Evolutionary conservation across 1,140 invertebrate species (phyloP).

Genomic region (Gonatopus flavifemur): DNA sequence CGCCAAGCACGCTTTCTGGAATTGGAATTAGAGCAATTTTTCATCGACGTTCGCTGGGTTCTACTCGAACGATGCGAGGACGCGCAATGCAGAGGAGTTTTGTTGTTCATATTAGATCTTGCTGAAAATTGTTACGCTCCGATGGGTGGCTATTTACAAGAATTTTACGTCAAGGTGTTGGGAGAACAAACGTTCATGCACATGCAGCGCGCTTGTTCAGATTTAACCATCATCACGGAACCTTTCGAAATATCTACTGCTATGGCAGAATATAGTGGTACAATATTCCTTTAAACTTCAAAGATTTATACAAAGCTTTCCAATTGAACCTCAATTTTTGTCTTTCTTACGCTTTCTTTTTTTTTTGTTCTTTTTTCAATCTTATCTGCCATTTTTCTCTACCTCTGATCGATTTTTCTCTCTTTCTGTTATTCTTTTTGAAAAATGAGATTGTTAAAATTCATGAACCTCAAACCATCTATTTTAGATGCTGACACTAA

Average conservation of each 20-base stretch:
- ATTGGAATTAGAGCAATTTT: not conserved
- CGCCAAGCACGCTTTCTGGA: not conserved
- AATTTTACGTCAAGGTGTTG: not conserved
- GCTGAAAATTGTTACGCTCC: constrained; percentile 2
- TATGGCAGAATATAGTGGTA: not conserved
- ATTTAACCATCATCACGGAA: not conserved
- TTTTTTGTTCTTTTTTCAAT: too few relatives aligned
- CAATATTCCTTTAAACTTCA: not conserved
- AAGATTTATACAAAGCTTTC: not conserved
- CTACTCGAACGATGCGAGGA: not conserved
- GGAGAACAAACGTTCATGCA: not conserved
- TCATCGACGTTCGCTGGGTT: not conserved
- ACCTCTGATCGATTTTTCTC: too few relatives aligned
- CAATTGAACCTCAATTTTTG: too few relatives aligned
- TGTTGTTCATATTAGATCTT: constrained; percentile 8
- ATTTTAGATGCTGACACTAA: too few relatives aligned
- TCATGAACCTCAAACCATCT: too few relatives aligned
- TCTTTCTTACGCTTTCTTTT: too few relatives aligned
- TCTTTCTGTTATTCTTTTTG: too few relatives aligned
- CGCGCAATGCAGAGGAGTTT: not conserved
- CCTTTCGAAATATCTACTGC: not conserved
- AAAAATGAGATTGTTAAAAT: too few relatives aligned
- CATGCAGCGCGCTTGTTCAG: too few relatives aligned
- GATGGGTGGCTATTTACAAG: constrained; percentile 1
- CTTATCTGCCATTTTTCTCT: too few relatives aligned